phyloP scores from a whole-genome alignment of 2,888 invertebrate species.

The Lasioglossum oenotherae region DNA sequence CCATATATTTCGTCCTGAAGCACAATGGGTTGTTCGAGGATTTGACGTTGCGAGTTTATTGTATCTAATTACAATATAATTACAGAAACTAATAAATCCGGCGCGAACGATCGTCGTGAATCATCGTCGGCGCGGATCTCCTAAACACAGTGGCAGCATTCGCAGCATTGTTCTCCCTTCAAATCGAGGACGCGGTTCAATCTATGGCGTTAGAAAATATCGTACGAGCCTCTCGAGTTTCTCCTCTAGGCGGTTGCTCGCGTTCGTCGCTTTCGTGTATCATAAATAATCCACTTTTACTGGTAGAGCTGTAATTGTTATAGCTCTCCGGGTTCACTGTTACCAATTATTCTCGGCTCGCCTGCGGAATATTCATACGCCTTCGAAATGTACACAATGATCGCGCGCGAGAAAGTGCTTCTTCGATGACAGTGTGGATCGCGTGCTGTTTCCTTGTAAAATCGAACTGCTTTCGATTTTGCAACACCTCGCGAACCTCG shows the following conservation, averaged over 20 bases:
- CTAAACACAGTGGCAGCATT: conserved; percentile 47
- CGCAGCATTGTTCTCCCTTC: conserved; percentile 58
- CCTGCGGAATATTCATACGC: neutral
- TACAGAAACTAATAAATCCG: neutral
- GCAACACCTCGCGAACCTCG: conserved; percentile 18
- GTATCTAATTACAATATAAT: neutral
- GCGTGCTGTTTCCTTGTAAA: conserved; percentile 5
- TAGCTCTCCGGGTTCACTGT: neutral
- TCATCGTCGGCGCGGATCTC: conserved; percentile 30
- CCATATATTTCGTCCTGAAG: neutral
- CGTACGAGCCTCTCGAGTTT: conserved; percentile 54
- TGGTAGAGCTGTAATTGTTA: conserved; percentile 30
- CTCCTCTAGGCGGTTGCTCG: conserved; percentile 14
- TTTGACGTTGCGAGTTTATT: neutral
- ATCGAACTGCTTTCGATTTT: conserved; percentile 21
- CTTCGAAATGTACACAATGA: neutral
- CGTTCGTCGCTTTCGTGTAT: conserved; percentile 14
- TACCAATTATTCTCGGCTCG: neutral
- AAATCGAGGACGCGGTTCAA: conserved; percentile 62
- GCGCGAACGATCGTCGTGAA: conserved; percentile 22
- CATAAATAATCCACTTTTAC: conserved; percentile 46
- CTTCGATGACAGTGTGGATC: neutral
- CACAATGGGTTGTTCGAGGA: neutral
- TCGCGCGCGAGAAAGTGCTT: neutral
- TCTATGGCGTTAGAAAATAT: conserved; percentile 46